phyloP scores from a whole-genome alignment of 2,113 vertebrate species.

The Pteropus alecto region DNA sequence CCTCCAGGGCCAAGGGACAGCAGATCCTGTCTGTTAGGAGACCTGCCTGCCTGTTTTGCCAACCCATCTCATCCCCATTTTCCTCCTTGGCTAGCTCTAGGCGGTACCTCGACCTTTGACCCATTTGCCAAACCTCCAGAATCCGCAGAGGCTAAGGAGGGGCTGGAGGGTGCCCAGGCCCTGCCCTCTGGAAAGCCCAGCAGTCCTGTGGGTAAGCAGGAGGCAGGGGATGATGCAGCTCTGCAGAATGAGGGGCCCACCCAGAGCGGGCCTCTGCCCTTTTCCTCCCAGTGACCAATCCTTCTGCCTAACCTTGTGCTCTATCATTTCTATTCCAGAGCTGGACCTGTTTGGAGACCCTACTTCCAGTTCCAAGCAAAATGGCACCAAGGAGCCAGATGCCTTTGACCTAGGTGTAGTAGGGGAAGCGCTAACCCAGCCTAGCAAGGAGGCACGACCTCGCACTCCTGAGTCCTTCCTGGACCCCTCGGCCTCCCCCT shows the following conservation, averaged over 20 bases:
- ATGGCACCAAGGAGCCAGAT: conserved; percentile 84
- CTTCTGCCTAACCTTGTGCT: neutral
- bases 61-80: neutral
- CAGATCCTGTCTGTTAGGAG: neutral
- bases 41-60: neutral
- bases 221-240: neutral
- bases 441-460: conserved; percentile 79
- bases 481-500: conserved; percentile 89
- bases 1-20: neutral
- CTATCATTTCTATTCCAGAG: conserved; percentile 79
- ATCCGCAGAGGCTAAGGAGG: conserved; percentile 71
- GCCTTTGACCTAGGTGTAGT: conserved; percentile 86
- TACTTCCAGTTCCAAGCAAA: conserved; percentile 87
- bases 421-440: conserved; percentile 84
- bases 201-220: conserved; percentile 89
- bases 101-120: conserved; percentile 81
- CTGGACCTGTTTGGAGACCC: conserved; percentile 90
- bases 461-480: conserved; percentile 93
- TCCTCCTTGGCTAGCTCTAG: conserved; percentile 60
- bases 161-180: conserved; percentile 65
- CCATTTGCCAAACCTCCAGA: conserved; percentile 84
- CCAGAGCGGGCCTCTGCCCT: neutral
- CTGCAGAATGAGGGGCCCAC: neutral
- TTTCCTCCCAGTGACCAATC: neutral
- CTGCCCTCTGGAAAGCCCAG: conserved; percentile 74